These are phyloP conservation scores for Phrynocephalus vlangalii DNA, from an alignment of 2,797 vertebrate species.

Conservation along the genomic window DNA sequence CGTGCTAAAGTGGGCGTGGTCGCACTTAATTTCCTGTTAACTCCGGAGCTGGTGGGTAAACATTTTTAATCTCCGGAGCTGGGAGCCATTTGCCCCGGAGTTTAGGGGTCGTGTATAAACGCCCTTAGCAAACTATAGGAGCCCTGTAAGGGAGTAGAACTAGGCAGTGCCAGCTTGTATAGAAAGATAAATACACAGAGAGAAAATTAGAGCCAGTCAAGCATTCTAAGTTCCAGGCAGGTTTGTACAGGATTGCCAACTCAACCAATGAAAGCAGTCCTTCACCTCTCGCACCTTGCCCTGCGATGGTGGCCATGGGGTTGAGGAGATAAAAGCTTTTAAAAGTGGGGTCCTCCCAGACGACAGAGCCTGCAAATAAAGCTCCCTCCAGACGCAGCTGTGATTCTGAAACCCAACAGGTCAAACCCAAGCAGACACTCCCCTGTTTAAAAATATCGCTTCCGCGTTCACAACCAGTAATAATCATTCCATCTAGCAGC, in stretches of 20 bases:
- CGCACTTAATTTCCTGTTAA: too few relatives aligned
- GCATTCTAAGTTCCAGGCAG: neutral
- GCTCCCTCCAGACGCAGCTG: slow-evolving; percentile 47
- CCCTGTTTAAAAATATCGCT: slow-evolving; percentile 58
- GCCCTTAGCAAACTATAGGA: too few relatives aligned
- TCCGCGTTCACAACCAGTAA: slow-evolving; percentile 65
- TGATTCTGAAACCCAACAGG: slow-evolving; percentile 56
- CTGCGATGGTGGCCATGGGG: neutral
- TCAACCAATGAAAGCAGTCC: neutral
- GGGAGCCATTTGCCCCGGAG: too few relatives aligned
- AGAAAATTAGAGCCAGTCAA: neutral
- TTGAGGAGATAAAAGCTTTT: slow-evolving; percentile 46
- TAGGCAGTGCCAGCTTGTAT: too few relatives aligned
- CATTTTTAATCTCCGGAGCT: too few relatives aligned
- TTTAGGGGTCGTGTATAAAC: too few relatives aligned
- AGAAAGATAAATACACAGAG: too few relatives aligned
- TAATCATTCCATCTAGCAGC: slow-evolving; percentile 65
- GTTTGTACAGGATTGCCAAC: neutral
- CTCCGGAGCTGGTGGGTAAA: too few relatives aligned
- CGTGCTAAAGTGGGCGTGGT: too few relatives aligned
- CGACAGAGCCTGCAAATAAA: slow-evolving; percentile 50
- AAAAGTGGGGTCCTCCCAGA: slow-evolving; percentile 49
- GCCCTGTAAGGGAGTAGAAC: too few relatives aligned
- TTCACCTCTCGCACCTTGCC: neutral
- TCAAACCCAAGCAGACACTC: slow-evolving; percentile 58